Conservation (phyloP, 2,797 vertebrate species). For the Podargus strigoides region DNA sequence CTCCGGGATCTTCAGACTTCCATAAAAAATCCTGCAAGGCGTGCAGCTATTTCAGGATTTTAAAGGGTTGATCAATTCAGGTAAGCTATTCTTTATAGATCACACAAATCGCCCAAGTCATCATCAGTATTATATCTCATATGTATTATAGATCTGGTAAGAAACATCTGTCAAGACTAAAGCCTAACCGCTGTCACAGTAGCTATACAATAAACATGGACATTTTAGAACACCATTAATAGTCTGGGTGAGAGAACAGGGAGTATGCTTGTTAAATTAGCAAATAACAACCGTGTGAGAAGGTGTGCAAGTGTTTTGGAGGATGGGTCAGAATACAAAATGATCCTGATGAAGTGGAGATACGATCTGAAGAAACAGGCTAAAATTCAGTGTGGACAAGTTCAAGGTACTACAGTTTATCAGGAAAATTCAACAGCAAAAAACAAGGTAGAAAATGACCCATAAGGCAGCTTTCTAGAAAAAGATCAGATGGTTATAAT, state of each 20-base stretch:
- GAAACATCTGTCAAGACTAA: not conserved
- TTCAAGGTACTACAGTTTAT: not conserved
- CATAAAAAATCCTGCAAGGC: not conserved
- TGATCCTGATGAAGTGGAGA: not conserved
- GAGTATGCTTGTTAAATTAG: not conserved
- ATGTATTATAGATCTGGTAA: not conserved
- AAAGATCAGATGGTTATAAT: not conserved
- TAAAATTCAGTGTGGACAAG: not conserved
- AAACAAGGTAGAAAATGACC: not conserved
- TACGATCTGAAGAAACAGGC: not conserved
- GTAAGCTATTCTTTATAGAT: not conserved
- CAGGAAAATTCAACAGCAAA: not conserved
- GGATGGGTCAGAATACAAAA: not conserved
- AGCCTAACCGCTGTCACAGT: not conserved
- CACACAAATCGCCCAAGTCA: not conserved
- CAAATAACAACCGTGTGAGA: not conserved
- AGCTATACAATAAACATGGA: not conserved
- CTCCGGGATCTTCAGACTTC: not conserved
- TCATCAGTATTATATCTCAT: not conserved
- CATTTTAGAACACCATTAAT: not conserved
- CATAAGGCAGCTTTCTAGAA: not conserved
- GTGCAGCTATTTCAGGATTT: not conserved
- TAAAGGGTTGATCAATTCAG: not conserved
- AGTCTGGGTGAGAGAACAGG: not conserved
- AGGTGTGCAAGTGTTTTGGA: not conserved